Evolutionary conservation across 1,140 invertebrate species (phyloP), one percentile per base, ranked within the genome.

Genomic region (Chlorops oryzae): DNA sequence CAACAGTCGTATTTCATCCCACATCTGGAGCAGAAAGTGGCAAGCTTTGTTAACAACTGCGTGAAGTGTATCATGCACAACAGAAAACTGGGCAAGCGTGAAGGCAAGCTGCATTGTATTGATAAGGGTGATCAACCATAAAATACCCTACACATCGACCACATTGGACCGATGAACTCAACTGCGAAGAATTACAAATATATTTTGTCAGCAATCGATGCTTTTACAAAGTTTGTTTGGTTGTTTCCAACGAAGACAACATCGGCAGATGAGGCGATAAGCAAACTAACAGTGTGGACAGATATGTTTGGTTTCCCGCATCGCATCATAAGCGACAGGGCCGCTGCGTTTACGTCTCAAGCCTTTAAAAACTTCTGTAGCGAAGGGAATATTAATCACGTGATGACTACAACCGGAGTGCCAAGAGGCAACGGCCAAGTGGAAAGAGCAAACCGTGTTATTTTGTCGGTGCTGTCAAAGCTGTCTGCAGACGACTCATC

Each of bases 1-100:
- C 55, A 48, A 18, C 58, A 60, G 56, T 65, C 75, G 10, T 75
- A 63, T 57, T 75, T 52, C 39, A 66, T 76, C 32, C 45, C 61
- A 5, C 62, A 72, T 3, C 9, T 74, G 27, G 32, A 52, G 24
- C 44, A 53, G 2, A 74, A 70, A 43, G 59, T 73, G 3, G 49
- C 62, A 49, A 54, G 59, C 22, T 18, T 61, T 3, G 59, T 74
- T 7, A 10, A 39, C 0, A 65, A 59, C 28, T 74, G 73, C 48
- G 39, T 73, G 3, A 28, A 42, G 13, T 73, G 73, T 38, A 54
- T 73, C 28, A 45, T 70, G 9, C 45, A 39, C 9, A 48, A 51
- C 25, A 34, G 48, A 32, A 71, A 69, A 20, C 40, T 47, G 46
- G 74, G 73, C 5, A 76, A 73, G 50, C 53, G 65, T 44, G 66